phyloP scores from a whole-genome alignment of 2,797 vertebrate species.

The Novumbra hubbsi region DNA sequence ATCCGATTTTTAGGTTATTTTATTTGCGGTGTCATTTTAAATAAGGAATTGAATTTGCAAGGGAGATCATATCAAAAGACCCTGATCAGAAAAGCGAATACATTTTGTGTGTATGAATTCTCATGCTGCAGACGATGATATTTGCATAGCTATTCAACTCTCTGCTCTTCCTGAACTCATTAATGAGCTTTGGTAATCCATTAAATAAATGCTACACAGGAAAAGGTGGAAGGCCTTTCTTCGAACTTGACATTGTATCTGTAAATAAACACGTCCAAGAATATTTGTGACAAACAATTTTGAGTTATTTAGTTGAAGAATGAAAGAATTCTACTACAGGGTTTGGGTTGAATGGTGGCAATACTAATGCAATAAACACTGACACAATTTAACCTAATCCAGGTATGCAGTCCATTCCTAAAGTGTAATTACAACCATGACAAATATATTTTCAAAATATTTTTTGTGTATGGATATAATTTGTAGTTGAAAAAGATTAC shows the following conservation, averaged over 20 bases:
- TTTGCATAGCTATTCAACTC: slow-evolving; percentile 74
- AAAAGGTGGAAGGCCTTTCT: slow-evolving; percentile 59
- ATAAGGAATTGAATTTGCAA: slow-evolving; percentile 20
- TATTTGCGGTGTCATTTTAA: slow-evolving; percentile 34
- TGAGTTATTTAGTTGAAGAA: background rate
- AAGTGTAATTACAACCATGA: background rate
- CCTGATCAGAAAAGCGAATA: slow-evolving; percentile 27
- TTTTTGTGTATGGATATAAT: background rate
- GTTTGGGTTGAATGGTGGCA: background rate
- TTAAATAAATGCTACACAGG: slow-evolving; percentile 61
- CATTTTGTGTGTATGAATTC: slow-evolving; percentile 56
- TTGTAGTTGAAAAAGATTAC: background rate
- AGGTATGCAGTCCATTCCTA: background rate
- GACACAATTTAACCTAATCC: background rate
- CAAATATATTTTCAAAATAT: background rate
- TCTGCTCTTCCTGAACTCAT: slow-evolving; percentile 69
- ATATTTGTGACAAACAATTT: background rate
- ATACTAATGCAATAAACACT: background rate
- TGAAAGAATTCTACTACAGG: background rate
- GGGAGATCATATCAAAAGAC: slow-evolving; percentile 25
- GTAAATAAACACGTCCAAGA: background rate
- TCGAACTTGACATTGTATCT: slow-evolving; percentile 68
- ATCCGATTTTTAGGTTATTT: slow-evolving; percentile 38
- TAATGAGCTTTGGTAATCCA: slow-evolving; percentile 72
- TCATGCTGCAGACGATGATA: slow-evolving; percentile 67